Evolutionary conservation across 1,140 invertebrate genomes (phyloP).

Genomic region (Phenacoccus solenopsis): DNA sequence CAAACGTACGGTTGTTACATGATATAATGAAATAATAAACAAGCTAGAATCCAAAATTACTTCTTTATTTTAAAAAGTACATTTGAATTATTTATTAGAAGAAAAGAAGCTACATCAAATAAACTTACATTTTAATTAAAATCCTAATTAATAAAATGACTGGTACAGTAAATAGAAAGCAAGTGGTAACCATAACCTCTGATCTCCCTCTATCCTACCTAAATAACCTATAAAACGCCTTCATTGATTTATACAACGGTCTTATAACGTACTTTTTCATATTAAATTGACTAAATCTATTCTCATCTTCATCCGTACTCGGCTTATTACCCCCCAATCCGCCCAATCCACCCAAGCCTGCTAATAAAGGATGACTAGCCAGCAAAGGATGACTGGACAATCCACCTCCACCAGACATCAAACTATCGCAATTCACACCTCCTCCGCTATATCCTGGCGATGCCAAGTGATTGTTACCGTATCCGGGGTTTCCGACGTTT

Average conservation of each 20-base stretch:
- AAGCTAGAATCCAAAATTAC: too few species aligned
- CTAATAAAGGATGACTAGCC: background rate
- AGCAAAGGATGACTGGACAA: background rate
- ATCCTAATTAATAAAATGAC: too few species aligned
- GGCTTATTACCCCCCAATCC: background rate
- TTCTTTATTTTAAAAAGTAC: too few species aligned
- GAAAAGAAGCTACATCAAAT: too few species aligned
- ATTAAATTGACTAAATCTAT: background rate
- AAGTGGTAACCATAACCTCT: too few species aligned
- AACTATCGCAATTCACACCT: background rate
- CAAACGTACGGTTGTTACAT: too few species aligned
- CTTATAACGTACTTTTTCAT: background rate
- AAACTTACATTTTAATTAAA: too few species aligned
- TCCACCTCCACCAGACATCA: background rate
- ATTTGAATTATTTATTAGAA: too few species aligned
- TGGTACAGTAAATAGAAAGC: too few species aligned
- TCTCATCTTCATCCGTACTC: background rate
- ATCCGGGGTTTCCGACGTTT: background rate
- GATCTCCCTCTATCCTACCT: background rate
- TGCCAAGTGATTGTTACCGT: background rate
- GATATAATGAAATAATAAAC: too few species aligned
- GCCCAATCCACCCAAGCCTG: background rate
- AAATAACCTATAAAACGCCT: background rate
- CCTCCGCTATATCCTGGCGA: background rate
- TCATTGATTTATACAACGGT: slow-evolving; percentile 3